These are phyloP conservation scores for Drosophila navojoa DNA, from an alignment of 1,140 invertebrate species.

Conservation along the genomic window DNA sequence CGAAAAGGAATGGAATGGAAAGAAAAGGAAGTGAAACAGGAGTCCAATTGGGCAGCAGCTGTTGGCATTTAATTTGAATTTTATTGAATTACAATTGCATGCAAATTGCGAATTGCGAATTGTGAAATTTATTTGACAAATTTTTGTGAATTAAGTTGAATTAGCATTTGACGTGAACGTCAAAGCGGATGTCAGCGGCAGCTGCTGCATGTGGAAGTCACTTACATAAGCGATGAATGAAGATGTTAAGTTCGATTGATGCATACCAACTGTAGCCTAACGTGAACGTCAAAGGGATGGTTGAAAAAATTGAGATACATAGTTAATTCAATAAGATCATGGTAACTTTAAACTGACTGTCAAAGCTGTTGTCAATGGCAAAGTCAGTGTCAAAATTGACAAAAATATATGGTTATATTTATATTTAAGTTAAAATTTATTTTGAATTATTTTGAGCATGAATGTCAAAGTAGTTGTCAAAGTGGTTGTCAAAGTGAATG, in stretches of 20 bases:
- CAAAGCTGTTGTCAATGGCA: background rate
- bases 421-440: too few relatives aligned
- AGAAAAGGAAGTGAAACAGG: background rate
- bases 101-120: slow-evolving; percentile 62
- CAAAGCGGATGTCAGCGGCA: slow-evolving; percentile 7
- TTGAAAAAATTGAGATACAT: too few relatives aligned
- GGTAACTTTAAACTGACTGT: background rate
- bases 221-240: background rate
- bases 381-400: background rate
- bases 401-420: too few relatives aligned
- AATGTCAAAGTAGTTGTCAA: background rate
- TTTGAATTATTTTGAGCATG: too few relatives aligned
- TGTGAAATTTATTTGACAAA: slow-evolving; percentile 70
- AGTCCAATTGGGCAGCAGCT: slow-evolving; percentile 36
- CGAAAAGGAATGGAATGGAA: background rate
- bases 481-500: background rate
- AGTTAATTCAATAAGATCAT: too few relatives aligned
- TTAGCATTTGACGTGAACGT: background rate
- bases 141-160: slow-evolving; percentile 34
- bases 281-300: background rate
- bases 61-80: slow-evolving; percentile 78
- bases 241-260: background rate
- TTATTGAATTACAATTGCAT: slow-evolving; percentile 80
- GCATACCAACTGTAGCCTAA: background rate
- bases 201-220: background rate